Evolutionary conservation across 2,888 invertebrate species (phyloP).

Genomic region (Philonicus albiceps): DNA sequence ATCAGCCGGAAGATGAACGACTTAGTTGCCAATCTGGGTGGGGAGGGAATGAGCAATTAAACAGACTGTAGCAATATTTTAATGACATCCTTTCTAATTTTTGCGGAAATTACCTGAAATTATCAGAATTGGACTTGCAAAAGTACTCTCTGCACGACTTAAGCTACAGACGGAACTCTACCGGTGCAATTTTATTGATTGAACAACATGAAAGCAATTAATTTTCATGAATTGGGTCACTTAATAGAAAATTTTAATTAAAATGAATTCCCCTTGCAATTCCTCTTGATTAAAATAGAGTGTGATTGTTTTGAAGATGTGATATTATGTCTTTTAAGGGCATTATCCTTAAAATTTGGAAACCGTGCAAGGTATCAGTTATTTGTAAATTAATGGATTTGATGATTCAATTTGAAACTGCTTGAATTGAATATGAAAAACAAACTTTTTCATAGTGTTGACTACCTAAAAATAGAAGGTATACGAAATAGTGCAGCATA

Average conservation of each 20-base stretch:
- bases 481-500: neutral
- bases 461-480: neutral
- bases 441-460: neutral
- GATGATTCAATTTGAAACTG: neutral
- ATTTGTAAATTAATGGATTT: neutral
- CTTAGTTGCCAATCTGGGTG: neutral
- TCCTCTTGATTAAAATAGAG: neutral
- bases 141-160: neutral
- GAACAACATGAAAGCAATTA: neutral
- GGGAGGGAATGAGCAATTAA: neutral
- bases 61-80: neutral
- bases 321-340: neutral
- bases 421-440: neutral
- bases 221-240: neutral
- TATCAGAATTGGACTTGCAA: neutral
- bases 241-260: neutral
- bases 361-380: too few species aligned
- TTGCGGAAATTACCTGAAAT: neutral
- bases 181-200: neutral
- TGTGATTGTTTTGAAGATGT: neutral
- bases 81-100: neutral
- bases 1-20: neutral
- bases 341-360: neutral
- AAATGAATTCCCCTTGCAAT: neutral
- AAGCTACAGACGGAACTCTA: neutral